Evolutionary conservation across 2,113 vertebrate species (phyloP).

Genomic region (Pan paniscus): DNA sequence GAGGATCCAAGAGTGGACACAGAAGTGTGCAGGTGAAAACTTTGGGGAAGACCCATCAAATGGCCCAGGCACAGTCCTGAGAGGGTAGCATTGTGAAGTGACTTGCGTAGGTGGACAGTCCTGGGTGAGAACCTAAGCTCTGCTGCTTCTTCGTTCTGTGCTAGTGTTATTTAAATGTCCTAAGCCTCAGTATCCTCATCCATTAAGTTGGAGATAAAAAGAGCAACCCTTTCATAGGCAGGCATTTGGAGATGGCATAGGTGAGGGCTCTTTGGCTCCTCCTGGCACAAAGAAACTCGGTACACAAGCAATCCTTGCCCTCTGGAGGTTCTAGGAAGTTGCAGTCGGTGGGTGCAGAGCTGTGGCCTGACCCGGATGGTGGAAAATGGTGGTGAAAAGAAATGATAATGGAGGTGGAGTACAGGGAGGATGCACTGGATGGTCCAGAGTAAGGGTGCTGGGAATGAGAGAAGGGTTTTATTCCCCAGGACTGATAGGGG

Average conservation of each 20-base stretch:
- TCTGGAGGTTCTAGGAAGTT: not conserved
- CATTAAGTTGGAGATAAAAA: not conserved
- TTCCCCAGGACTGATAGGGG: not conserved
- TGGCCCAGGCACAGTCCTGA: not conserved
- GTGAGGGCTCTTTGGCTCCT: not conserved
- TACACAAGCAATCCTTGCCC: not conserved
- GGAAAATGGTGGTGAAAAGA: not conserved
- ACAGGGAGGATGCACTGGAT: fast-evolving
- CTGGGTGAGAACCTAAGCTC: not conserved
- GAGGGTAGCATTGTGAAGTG: not conserved
- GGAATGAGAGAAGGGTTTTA: not conserved
- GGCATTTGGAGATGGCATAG: fast-evolving
- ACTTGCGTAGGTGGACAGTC: not conserved
- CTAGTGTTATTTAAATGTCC: not conserved
- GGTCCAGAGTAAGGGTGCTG: not conserved
- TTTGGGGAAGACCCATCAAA: not conserved
- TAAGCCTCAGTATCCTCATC: not conserved
- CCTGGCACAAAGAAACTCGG: not conserved
- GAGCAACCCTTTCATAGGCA: not conserved
- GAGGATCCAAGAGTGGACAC: not conserved
- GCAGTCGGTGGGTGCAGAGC: no score
- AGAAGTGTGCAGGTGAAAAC: not conserved
- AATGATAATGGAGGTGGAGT: not conserved
- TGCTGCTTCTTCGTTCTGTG: not conserved
- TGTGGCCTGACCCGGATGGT: not conserved